A percentile compares a stretch with the other conserved stretches of the same genome.
phyloP scores from a whole-genome alignment of 1,140 invertebrate genomes.

The Heliconius hewitsoni region DNA sequence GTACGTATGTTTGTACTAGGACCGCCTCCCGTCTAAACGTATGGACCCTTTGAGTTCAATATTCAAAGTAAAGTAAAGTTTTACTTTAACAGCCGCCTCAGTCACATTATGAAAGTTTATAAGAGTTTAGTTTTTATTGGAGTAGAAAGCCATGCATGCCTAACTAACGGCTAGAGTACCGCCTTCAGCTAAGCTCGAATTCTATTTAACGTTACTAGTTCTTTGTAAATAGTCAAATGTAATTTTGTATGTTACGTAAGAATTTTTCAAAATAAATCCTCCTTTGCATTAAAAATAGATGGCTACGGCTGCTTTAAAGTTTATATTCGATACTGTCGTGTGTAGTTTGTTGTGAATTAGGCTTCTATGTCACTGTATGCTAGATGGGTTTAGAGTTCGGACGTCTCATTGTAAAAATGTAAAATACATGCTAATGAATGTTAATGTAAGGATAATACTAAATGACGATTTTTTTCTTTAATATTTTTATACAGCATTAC shows the following conservation, averaged over 20 bases:
- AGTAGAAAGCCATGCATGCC: slow-evolving; percentile 66
- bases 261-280: slow-evolving; percentile 74
- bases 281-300: slow-evolving; percentile 75
- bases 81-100: slow-evolving; percentile 16
- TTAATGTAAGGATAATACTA: slow-evolving; percentile 73
- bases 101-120: slow-evolving; percentile 21
- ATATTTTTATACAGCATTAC: slow-evolving; percentile 81
- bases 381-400: slow-evolving; percentile 73
- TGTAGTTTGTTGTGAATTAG: slow-evolving; percentile 80
- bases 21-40: not conserved
- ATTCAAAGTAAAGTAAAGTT: not conserved
- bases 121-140: slow-evolving; percentile 28
- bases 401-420: slow-evolving; percentile 80
- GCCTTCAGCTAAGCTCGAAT: slow-evolving; percentile 53
- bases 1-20: not conserved
- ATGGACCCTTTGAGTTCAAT: not conserved
- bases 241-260: slow-evolving; percentile 78
- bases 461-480: slow-evolving; percentile 78
- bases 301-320: slow-evolving; percentile 73
- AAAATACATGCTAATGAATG: slow-evolving; percentile 77
- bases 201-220: slow-evolving; percentile 67
- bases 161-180: slow-evolving; percentile 63
- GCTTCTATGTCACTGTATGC: slow-evolving; percentile 74
- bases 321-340: slow-evolving; percentile 76
- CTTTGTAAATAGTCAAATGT: slow-evolving; percentile 77